Evolutionary conservation across 2,888 invertebrate genomes (phyloP), one percentile per base, ranked within the genome.

Genomic region (Pinctada fucata): DNA sequence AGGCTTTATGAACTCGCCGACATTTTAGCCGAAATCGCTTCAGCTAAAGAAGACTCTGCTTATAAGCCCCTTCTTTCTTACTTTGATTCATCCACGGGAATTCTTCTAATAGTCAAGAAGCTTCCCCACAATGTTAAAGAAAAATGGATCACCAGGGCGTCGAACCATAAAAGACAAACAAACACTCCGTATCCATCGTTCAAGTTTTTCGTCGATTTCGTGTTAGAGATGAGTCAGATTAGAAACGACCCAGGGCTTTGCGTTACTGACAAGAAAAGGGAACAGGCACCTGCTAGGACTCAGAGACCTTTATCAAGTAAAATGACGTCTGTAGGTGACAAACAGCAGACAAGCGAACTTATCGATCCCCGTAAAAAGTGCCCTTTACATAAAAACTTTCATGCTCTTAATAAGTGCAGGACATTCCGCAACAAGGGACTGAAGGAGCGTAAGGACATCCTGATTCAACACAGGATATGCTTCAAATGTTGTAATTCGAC

Each of bases 401-500:
- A 75, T 68, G 51, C 75, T 10, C 69, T 75, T 45, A 75, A 68
- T 45, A 68, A 75, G 58, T 75, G 75, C 16, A 75, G 68, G 69
- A 68, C 58, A 2, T 75, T 75, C 58, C 51, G 68, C 13, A 68
- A 13, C 5, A 67, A 75, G 47, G 58, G 68, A 8, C 16, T 67
- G 16, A 52, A 75, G 13, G 67, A 75, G 58, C 52, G 68, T 16
- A 51, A 10, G 51, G 68, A 58, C 10, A 3, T 69, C 31, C n/a
- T 75, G 2, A 8, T 45, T 6, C 50, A 69, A 50, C 52, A 75
- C 31, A 45, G 52, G 5, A 75, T 75, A 47, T 69, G 75, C 58
- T 75, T 75, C 69, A 69, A 75, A 63, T 75, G 75, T 48, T 69
- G 68, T n/a, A n/a, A n/a, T n/a, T n/a, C n/a, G n/a, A n/a, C n/a